Percentiles rank a stretch among this genome's conserved stretches.
Evolutionary conservation across 2,888 invertebrate genomes (phyloP).

Genomic region (Tinea semifulvella): DNA sequence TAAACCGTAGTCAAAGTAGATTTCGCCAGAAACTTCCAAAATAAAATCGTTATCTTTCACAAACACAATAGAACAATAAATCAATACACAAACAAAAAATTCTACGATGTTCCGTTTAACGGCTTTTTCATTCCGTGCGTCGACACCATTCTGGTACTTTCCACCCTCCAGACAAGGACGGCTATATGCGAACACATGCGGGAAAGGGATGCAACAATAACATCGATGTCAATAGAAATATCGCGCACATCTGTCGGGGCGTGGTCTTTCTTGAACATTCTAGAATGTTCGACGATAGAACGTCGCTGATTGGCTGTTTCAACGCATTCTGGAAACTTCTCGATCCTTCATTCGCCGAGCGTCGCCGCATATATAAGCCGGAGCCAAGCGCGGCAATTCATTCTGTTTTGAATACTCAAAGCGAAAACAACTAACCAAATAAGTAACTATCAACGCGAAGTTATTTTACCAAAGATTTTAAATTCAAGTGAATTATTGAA

Average conservation of each 20-base stretch:
- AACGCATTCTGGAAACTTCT: conserved; percentile 19
- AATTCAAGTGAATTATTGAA: conserved; percentile 16
- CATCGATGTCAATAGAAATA: not conserved
- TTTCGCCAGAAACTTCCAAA: no score
- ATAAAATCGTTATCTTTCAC: no score
- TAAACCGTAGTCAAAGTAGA: no score
- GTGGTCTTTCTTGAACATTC: not conserved
- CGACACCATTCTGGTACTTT: conserved; percentile 10
- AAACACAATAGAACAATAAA: no score
- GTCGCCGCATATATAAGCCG: conserved; percentile 19
- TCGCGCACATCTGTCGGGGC: not conserved
- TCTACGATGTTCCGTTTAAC: no score
- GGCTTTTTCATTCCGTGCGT: no score
- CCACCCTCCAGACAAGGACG: not conserved
- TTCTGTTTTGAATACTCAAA: conserved; percentile 19
- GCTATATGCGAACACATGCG: conserved; percentile 3
- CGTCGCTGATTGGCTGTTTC: conserved; percentile 14
- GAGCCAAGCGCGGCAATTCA: conserved; percentile 18
- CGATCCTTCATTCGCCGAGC: conserved; percentile 18
- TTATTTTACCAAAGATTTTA: conserved; percentile 14
- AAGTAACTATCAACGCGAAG: conserved; percentile 12
- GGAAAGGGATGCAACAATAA: conserved; percentile 4
- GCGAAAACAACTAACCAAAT: conserved; percentile 14
- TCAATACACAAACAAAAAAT: no score
- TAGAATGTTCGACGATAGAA: conserved; percentile 6